These are phyloP conservation scores for Artibeus jamaicensis DNA, from an alignment of 2,797 vertebrate species.

Conservation along the genomic window DNA sequence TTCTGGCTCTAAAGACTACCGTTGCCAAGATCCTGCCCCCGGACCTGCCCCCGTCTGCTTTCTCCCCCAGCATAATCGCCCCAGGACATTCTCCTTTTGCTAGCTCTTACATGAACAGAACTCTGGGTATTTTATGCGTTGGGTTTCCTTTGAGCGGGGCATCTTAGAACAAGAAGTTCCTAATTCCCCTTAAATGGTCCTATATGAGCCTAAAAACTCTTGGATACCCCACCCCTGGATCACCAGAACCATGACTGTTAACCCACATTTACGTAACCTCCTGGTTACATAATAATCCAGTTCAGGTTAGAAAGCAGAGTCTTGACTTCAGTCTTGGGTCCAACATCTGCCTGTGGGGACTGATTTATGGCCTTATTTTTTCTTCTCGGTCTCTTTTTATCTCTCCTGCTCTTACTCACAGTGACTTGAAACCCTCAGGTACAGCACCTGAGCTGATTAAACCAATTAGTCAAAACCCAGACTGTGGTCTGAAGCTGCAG, in stretches of 20 bases:
- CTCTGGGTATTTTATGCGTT: background rate
- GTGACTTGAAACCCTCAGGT: constrained; percentile 36
- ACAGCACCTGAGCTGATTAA: background rate
- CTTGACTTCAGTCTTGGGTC: constrained; percentile 61
- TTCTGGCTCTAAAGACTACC: background rate
- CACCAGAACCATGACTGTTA: background rate
- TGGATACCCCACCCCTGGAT: accelerated
- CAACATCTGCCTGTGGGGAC: background rate
- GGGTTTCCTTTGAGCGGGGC: background rate
- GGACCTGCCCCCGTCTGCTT: accelerated
- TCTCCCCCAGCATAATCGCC: background rate
- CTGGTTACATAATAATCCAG: constrained; percentile 35
- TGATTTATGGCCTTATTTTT: background rate
- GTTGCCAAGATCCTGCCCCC: background rate
- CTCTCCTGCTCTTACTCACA: constrained; percentile 22
- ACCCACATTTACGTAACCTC: background rate
- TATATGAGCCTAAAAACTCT: background rate
- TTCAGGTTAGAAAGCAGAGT: constrained; percentile 54
- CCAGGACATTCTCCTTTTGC: background rate
- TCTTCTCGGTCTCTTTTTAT: constrained; percentile 33
- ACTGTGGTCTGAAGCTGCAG: background rate
- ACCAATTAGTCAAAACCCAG: background rate
- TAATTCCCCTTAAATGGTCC: background rate
- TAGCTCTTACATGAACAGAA: accelerated
- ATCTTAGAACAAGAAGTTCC: background rate